Percentiles rank a stretch among this genome's conserved stretches.
phyloP scores from a whole-genome alignment of 2,888 invertebrate genomes.

The Masnerella sp. region DNA sequence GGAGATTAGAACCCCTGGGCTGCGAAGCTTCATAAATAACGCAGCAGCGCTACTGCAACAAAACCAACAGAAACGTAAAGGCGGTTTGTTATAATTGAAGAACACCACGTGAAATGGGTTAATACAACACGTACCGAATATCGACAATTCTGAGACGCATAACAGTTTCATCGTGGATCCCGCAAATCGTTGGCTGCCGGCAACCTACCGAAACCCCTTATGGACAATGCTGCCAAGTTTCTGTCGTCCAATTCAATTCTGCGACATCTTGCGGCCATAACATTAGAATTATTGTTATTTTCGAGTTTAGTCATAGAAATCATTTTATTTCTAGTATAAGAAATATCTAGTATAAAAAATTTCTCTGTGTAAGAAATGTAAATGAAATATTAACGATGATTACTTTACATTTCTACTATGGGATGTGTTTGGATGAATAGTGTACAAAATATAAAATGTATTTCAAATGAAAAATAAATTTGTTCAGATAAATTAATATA shows the following conservation, averaged over 20 bases:
- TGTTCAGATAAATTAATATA: too few relatives aligned
- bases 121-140: slow-evolving; percentile 44
- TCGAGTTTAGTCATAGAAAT: too few relatives aligned
- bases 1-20: slow-evolving; percentile 60
- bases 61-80: slow-evolving; percentile 48
- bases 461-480: too few relatives aligned
- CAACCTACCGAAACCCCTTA: slow-evolving; percentile 10
- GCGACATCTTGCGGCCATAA: slow-evolving; percentile 17
- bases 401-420: too few relatives aligned
- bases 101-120: slow-evolving; percentile 49
- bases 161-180: slow-evolving; percentile 24
- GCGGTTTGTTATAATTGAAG: slow-evolving; percentile 54
- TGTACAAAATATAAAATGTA: too few relatives aligned
- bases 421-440: too few relatives aligned
- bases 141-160: slow-evolving; percentile 37
- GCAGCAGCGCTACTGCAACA: slow-evolving; percentile 36
- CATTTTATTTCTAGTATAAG: too few relatives aligned
- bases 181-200: slow-evolving; percentile 16
- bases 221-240: slow-evolving; percentile 9
- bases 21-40: slow-evolving; percentile 59
- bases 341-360: too few relatives aligned
- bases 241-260: slow-evolving; percentile 1
- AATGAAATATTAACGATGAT: too few relatives aligned
- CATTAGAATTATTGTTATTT: too few relatives aligned
- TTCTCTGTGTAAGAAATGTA: too few relatives aligned